phyloP scores from a whole-genome alignment of 1,140 invertebrate species.

The Aphelenchoides besseyi region DNA sequence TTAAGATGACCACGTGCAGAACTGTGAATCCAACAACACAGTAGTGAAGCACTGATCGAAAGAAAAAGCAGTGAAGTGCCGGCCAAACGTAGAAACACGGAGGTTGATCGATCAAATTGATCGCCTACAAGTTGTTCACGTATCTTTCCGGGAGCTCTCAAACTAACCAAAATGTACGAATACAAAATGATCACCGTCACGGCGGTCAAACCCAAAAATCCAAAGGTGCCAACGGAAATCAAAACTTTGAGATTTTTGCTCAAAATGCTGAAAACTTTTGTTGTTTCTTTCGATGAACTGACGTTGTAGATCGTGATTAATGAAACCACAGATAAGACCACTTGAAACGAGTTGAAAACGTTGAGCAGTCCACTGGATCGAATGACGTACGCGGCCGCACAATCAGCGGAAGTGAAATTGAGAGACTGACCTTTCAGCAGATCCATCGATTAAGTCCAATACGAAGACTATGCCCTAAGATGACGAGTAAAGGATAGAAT shows the following conservation, averaged over 20 bases:
- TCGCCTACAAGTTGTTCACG: not conserved
- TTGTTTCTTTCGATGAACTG: not conserved
- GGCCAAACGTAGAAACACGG: not conserved
- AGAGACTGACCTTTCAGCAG: too few relatives aligned
- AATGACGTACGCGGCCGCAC: not conserved
- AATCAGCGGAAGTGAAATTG: too few relatives aligned
- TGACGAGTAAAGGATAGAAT: too few relatives aligned
- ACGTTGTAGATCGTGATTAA: not conserved
- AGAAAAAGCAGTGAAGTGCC: not conserved
- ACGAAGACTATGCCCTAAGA: too few relatives aligned
- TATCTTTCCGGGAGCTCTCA: not conserved
- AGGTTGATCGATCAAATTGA: not conserved
- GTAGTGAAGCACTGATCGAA: not conserved
- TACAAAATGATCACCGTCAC: not conserved
- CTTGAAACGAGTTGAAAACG: not conserved
- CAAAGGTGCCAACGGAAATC: not conserved
- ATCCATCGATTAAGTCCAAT: too few relatives aligned
- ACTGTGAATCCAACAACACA: not conserved
- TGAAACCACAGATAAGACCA: not conserved
- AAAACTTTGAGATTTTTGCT: not conserved
- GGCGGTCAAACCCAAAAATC: not conserved
- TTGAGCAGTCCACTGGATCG: not conserved
- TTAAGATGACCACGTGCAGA: not conserved
- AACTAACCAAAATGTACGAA: not conserved
- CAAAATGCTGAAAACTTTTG: not conserved